Evolutionary conservation across 1,140 invertebrate genomes (phyloP), one percentile per base, ranked within the genome.

Genomic region (Pantala flavescens): DNA sequence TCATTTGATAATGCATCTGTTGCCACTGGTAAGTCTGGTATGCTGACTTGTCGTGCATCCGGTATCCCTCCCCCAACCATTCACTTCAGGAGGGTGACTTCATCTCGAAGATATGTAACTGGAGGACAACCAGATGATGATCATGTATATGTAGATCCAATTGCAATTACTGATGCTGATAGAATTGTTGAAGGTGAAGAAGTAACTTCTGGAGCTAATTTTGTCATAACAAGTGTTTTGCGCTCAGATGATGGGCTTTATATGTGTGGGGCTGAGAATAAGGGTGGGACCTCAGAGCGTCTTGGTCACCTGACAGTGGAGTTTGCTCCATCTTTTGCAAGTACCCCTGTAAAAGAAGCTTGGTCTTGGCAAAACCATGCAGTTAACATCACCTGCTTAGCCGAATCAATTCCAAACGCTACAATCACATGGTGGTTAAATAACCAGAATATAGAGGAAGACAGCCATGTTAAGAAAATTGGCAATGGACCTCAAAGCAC

Each of bases 321-420:
- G 79, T 95, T 93, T 82, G 87, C 87, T 10, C 93, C 93, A 1
- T 88, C 89, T 0, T 95, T 95, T 80, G 88, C 87, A 42, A 86
- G 80, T 70, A 82, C 84, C 0, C 80, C 88, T n/a, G 91, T 91
- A 83, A 86, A 87, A 73, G 88, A 90, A 76, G 85, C 89, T 0
- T 95, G 90, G 88, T 92, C 90, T 9, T 97, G 95, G 95, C 87
- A 91, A 24, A 83, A 87, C 43, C 86, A 87, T 77, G 88, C 90
- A 3, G 92, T 91, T 0, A 97, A 97, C 80, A 84, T 97, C 0
- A 93, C 90, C 43, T 97, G 95, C 80, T 84, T 93, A n/a, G 93
- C 93, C 14, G 90, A 93, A 81, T 90, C 92, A 77, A 94, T 97
- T 79, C 95, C 95, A 0, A 96, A 97, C 81, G 95, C 95, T 0